Percentiles rank a stretch among this genome's conserved stretches.
Evolutionary conservation across 2,888 invertebrate species (phyloP).

Genomic region (Phyto melanocephala): DNA sequence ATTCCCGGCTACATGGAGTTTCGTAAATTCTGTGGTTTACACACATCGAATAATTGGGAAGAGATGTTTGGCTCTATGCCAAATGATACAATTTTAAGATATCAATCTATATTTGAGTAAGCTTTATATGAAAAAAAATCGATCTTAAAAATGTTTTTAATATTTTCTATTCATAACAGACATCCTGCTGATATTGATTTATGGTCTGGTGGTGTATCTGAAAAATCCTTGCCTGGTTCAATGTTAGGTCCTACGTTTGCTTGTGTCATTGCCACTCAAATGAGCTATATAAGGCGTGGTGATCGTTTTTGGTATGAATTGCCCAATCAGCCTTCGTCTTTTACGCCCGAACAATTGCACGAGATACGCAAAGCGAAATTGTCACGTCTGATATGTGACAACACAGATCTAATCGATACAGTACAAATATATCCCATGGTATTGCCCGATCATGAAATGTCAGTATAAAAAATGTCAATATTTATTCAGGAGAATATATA

Average conservation of each 20-base stretch:
- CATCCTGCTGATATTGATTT: conserved; percentile 95
- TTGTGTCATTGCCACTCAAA: conserved; percentile 95
- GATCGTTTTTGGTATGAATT: conserved; percentile 98
- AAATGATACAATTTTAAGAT: conserved; percentile 90
- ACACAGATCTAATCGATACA: conserved; percentile 94
- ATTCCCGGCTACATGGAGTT: conserved; percentile 96
- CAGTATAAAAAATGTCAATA: conserved; percentile 78
- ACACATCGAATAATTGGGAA: conserved; percentile 86
- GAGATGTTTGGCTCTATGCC: conserved; percentile 93
- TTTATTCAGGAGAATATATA: neutral
- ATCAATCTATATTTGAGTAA: conserved; percentile 90
- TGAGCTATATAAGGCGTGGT: conserved; percentile 91
- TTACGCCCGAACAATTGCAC: conserved; percentile 90
- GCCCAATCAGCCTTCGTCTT: conserved; percentile 93
- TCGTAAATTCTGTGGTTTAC: conserved; percentile 92
- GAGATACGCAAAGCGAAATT: conserved; percentile 90
- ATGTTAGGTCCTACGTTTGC: conserved; percentile 97
- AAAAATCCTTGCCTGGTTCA: conserved; percentile 92
- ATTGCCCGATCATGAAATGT: conserved; percentile 95
- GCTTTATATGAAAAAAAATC: conserved; percentile 69
- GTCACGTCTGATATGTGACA: conserved; percentile 92
- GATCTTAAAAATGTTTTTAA: too few species aligned
- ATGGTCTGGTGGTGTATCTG: conserved; percentile 96
- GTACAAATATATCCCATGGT: conserved; percentile 96
- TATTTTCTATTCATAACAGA: conserved; percentile 76